Evolutionary conservation across 1,140 invertebrate genomes (phyloP).

Genomic region (Drosophila prosaltans): DNA sequence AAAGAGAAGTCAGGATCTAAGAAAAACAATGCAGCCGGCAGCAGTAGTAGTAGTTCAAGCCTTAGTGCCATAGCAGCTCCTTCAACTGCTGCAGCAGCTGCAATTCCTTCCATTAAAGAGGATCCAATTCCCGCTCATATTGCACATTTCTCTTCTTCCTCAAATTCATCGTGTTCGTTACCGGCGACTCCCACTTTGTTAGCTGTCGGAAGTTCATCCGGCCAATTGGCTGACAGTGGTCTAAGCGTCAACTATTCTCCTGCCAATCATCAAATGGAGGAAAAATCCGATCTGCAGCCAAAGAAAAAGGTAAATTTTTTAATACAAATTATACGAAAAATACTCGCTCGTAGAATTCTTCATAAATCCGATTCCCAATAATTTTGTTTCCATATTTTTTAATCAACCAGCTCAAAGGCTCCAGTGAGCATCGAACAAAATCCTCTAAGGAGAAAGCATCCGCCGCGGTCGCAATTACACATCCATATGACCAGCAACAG

Average conservation of each 20-base stretch:
- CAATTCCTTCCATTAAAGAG: constrained; percentile 15
- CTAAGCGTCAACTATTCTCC: constrained; percentile 46
- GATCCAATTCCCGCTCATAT: constrained; percentile 37
- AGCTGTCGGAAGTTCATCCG: neutral
- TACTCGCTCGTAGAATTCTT: too few relatives aligned
- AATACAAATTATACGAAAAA: too few relatives aligned
- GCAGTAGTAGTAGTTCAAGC: constrained; percentile 15
- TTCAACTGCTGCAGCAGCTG: constrained; percentile 5
- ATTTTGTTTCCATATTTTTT: neutral
- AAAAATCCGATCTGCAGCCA: constrained; percentile 51
- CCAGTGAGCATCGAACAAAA: constrained; percentile 66
- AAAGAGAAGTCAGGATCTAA: constrained; percentile 56
- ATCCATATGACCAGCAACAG: constrained; percentile 51
- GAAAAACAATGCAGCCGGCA: constrained; percentile 35
- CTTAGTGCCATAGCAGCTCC: constrained; percentile 43
- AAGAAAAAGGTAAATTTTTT: constrained; percentile 60
- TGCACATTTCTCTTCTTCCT: constrained; percentile 73
- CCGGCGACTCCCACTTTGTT: constrained; percentile 64
- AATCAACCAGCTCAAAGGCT: constrained; percentile 45
- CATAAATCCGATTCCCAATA: too few relatives aligned
- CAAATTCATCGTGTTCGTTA: constrained; percentile 76
- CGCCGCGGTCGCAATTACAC: constrained; percentile 5
- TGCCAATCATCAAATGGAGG: constrained; percentile 44
- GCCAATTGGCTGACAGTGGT: constrained; percentile 24
- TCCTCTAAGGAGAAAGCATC: constrained; percentile 55